Evolutionary conservation across 1,140 invertebrate genomes (phyloP), one percentile per base, ranked within the genome.

Genomic region (Zaprionus camerounensis): DNA sequence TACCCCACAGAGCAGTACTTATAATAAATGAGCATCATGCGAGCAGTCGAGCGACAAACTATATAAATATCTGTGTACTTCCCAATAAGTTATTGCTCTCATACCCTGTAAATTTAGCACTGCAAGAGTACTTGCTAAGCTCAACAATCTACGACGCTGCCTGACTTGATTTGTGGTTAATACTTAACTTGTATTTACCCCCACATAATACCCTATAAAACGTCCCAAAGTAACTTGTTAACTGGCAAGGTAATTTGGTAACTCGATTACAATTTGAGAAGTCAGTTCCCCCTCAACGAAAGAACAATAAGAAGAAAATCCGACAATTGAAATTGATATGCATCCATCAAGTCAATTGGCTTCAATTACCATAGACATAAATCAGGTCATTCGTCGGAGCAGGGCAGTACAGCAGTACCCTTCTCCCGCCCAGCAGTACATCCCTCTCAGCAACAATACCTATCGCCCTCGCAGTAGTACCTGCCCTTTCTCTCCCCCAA

Each of bases 241-340:
- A 41, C 38, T 41, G 13, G 38, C 38, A 15, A 41, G 15, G 4
- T 41, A 9, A 31, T 31, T 31, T 22, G 46, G 17, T 22, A 51
- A 51, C 17, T 51, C 4, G 46, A 22, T 51, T 22, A 51, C 46
- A 51, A 24, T 51, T 20, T 13, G 20, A 51, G 46, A 22, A 24
- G 0, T 13, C 4, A 12, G 6, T 13, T 12, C 9, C 46, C 4
- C 11, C 46, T 34, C 9, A 34, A 24, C 44, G 17, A 20, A 49
- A 49, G 44, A 7, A 49, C 4, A 49, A 49, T 17, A 17, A 12
- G 11, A 51, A 51, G 46, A 51, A 46, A 51, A 24, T 51, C 2
- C 46, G 22, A 51, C 46, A 51, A 51, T 51, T 51, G 46, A 51
- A 51, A 51, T 51, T 51, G 46, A 51, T 51, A 51, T 51, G 46